Conservation (phyloP, 1,140 invertebrate species). For the Stenopsyche tienmushanensis region DNA sequence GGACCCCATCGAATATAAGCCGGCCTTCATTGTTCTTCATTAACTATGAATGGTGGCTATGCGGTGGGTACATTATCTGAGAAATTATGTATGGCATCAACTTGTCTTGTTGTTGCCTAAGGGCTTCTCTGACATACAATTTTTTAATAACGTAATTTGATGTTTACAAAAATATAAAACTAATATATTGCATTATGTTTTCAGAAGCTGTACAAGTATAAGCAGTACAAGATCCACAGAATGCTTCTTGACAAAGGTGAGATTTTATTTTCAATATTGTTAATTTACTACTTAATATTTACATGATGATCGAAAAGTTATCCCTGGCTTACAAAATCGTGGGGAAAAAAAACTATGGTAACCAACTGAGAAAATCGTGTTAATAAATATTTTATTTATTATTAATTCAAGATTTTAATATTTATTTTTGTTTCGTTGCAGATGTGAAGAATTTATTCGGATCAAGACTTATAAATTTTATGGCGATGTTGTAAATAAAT, state of each 20-base stretch:
- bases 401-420: neutral
- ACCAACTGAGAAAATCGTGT: slow-evolving; percentile 25
- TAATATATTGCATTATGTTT: neutral
- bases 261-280: neutral
- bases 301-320: slow-evolving; percentile 43
- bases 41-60: slow-evolving; percentile 17
- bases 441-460: too few relatives aligned
- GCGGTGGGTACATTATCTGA: slow-evolving; percentile 14
- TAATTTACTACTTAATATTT: too few relatives aligned
- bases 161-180: neutral
- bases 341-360: slow-evolving; percentile 48
- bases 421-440: neutral
- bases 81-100: slow-evolving; percentile 12
- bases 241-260: too few relatives aligned
- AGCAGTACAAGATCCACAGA: too few relatives aligned
- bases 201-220: too few relatives aligned
- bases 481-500: too few relatives aligned
- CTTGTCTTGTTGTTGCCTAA: slow-evolving; percentile 2
- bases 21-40: slow-evolving; percentile 3
- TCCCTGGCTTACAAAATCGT: slow-evolving; percentile 48
- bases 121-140: slow-evolving; percentile 10
- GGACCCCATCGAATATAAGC: slow-evolving; percentile 26
- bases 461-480: too few relatives aligned
- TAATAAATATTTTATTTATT: neutral
- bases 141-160: neutral